Base-by-base conservation (phyloP, 2,113 vertebrate species). In the Blennius ocellaris region DNA sequence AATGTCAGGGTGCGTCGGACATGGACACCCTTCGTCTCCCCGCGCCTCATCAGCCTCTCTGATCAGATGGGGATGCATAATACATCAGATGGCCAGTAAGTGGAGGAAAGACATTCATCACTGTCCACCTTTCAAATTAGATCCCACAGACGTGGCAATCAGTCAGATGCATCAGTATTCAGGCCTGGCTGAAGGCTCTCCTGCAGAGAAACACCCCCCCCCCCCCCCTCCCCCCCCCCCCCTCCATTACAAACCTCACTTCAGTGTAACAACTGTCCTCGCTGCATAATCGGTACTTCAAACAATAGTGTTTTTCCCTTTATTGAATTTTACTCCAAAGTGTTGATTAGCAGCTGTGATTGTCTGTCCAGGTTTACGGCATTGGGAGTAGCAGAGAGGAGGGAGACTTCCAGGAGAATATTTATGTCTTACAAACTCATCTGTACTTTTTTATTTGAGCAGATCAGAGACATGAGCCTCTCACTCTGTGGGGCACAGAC, bases 51-150 rank as follows among this genome's bases (percentile, higher is more conserved):
- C 92, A 89, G 88, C 83, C 77, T 73, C 89, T 84, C 88, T 90
- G 88, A 92, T 92, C 92, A 89, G 87, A 80, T 82, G 74, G 76
- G 83, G 87, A 93, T 94, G 91, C 93, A 93, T 94, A 93, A 94
- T 93, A 93, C 93, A 93, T 94, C 92, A 93, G 90, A 90, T 78
- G 80, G 89, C 83, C 89, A 90, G 84, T 90, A 90, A 93, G 91
- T 83, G 83, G 83, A 87, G 88, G 87, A 78, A 85, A 93, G 89
- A 92, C 92, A 95, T 95, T 95, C 89, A 93, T 94, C 94, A 95
- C 89, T 93, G 92, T 94, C 93, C 92, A 92, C 92, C 92, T 93
- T 93, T 93, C 90, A 93, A 92, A 94, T 93, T 91, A 93, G 80
- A 93, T 91, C 85, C 87, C 81, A 82, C 83, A 90, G 91, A 93